These are phyloP conservation scores for Asarcornis scutulata DNA, from an alignment of 2,113 vertebrate species.

Conservation along the genomic window DNA sequence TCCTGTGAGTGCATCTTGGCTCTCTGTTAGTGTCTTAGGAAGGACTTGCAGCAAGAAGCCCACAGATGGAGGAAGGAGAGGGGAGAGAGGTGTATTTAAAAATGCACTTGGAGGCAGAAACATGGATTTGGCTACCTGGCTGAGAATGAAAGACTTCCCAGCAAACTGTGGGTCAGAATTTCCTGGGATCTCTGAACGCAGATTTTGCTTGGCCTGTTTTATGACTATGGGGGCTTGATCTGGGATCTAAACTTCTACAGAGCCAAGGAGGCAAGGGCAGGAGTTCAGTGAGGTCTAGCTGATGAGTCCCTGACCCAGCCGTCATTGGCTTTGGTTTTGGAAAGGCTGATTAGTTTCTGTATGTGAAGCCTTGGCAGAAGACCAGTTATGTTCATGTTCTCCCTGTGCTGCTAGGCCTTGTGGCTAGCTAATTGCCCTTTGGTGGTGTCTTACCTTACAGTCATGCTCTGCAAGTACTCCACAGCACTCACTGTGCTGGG, in stretches of 20 bases:
- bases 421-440: background rate
- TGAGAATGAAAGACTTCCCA: background rate
- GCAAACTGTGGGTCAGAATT: background rate
- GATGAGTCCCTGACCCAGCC: background rate
- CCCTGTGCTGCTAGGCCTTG: background rate
- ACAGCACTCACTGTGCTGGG: background rate
- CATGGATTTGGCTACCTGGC: background rate
- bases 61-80: background rate
- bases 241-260: background rate
- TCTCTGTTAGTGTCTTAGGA: background rate
- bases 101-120: background rate
- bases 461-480: background rate
- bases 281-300: background rate
- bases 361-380: background rate
- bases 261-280: background rate
- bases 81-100: background rate
- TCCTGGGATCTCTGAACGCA: background rate
- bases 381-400: background rate
- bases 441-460: background rate
- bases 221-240: background rate
- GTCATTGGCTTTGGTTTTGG: background rate
- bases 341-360: background rate
- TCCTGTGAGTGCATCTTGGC: background rate
- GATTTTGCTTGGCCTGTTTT: background rate
- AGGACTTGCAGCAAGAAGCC: background rate